Conservation (phyloP, 1,140 invertebrate genomes). For the Drosophila miranda region DNA sequence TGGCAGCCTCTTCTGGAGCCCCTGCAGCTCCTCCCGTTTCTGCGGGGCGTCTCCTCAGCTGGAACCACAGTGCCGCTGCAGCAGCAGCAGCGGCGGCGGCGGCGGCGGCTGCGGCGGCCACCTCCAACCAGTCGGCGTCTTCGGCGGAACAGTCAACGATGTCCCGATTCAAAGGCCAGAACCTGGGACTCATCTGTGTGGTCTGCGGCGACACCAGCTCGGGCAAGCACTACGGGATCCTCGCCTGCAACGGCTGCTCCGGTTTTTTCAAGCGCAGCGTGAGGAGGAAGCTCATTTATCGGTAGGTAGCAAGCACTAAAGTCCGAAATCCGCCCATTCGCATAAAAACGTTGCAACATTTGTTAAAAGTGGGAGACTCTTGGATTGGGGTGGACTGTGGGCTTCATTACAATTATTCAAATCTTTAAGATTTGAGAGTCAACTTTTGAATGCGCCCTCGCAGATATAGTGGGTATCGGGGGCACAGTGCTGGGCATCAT, state of each 20-base stretch:
- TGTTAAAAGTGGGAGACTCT: constrained; percentile 16
- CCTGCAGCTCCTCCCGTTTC: neutral
- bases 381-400: constrained; percentile 12
- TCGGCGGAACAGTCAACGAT: constrained; percentile 31
- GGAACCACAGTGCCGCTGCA: constrained; percentile 73
- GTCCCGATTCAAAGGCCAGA: constrained; percentile 78
- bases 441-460: constrained; percentile 76
- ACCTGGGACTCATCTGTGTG: constrained; percentile 91
- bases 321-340: constrained; percentile 12
- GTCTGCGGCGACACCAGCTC: constrained; percentile 98
- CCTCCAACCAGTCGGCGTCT: constrained; percentile 34
- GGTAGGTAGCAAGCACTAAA: constrained; percentile 85
- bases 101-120: constrained; percentile 50
- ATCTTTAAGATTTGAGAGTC: constrained; percentile 78
- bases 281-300: constrained; percentile 97
- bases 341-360: constrained; percentile 42
- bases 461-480: constrained; percentile 48
- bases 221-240: constrained; percentile 98
- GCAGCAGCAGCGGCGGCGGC: constrained; percentile 60
- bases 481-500: constrained; percentile 41
- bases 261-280: constrained; percentile 99
- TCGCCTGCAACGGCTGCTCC: constrained; percentile 99
- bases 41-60: constrained; percentile 47
- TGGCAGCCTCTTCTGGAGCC: constrained; percentile 17
- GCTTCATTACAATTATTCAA: constrained; percentile 79